A percentile compares a stretch with the other conserved stretches of the same genome.
Conservation (phyloP, 1,140 invertebrate genomes). For the Aporrectodea caliginosa region DNA sequence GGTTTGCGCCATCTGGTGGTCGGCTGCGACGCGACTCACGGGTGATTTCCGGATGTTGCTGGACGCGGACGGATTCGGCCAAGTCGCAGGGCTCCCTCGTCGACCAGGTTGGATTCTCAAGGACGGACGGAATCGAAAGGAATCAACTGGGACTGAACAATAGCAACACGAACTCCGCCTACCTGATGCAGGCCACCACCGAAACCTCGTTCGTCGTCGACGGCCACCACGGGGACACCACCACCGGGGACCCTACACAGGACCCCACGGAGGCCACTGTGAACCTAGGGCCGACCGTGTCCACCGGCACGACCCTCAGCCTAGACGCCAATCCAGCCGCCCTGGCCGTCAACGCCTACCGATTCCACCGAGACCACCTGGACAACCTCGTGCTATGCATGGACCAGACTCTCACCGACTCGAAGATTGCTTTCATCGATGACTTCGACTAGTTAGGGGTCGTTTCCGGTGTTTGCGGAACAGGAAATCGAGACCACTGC, state of each 20-base stretch:
- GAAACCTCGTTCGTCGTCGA: neutral
- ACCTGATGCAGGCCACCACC: neutral
- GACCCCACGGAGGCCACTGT: neutral
- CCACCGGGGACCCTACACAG: too few relatives aligned
- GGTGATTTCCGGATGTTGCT: neutral
- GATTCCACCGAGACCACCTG: neutral
- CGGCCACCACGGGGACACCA: neutral
- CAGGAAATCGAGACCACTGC: too few relatives aligned
- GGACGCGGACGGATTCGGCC: neutral
- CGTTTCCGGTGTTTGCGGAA: too few relatives aligned
- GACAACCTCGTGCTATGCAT: neutral
- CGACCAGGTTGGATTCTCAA: neutral
- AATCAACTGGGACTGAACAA: too few relatives aligned
- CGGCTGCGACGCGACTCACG: neutral
- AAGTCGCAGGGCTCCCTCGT: neutral
- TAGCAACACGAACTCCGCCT: too few relatives aligned
- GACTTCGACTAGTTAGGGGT: constrained; percentile 1
- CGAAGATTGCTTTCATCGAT: neutral
- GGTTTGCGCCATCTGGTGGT: too few relatives aligned
- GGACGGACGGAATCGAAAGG: too few relatives aligned
- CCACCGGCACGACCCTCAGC: neutral
- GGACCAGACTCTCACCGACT: neutral
- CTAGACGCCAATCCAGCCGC: neutral
- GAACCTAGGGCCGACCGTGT: neutral
- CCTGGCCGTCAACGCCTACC: neutral